Evolutionary conservation across 1,140 invertebrate genomes (phyloP), one percentile per base, ranked within the genome.

Genomic region (Mya arenaria): DNA sequence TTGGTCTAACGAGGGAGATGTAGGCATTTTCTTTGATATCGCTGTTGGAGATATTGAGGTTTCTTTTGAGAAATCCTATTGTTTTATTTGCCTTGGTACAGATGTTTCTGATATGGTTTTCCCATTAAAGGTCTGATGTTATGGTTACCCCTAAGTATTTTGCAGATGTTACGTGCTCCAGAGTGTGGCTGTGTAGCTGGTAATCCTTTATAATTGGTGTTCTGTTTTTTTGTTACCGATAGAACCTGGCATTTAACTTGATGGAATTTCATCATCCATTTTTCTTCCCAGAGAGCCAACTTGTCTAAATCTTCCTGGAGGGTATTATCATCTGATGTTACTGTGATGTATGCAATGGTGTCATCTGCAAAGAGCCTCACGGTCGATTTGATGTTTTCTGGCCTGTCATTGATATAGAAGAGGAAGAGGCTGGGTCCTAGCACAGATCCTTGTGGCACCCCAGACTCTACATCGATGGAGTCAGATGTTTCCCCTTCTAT

Each of bases 51-150:
- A n/a, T n/a, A n/a, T n/a, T n/a, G n/a, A n/a, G n/a, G n/a, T n/a
- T n/a, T n/a, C n/a, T n/a, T n/a, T n/a, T n/a, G n/a, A n/a, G n/a
- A n/a, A n/a, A n/a, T n/a, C n/a, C n/a, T n/a, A n/a, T n/a, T n/a
- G n/a, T n/a, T n/a, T n/a, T n/a, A n/a, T n/a, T n/a, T n/a, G n/a
- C n/a, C n/a, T n/a, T n/a, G n/a, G n/a, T n/a, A n/a, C n/a, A n/a
- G n/a, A n/a, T n/a, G n/a, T n/a, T n/a, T n/a, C n/a, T n/a, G n/a
- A 75, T 88, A 44, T 90, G 97, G 55, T 97, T 97, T 25, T 96
- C 97, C 41, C 97, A 98, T 92, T 23, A 41, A 13, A 44, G 62
- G 32, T 65, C 23, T 17, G 62, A 65, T 65, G 32, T 8, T 17
- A 65, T 41, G 23, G 13, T 25, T 41, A 69, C 39, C 5, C 66